Conservation (phyloP, 2,113 vertebrate species). For the Upupa epops region DNA sequence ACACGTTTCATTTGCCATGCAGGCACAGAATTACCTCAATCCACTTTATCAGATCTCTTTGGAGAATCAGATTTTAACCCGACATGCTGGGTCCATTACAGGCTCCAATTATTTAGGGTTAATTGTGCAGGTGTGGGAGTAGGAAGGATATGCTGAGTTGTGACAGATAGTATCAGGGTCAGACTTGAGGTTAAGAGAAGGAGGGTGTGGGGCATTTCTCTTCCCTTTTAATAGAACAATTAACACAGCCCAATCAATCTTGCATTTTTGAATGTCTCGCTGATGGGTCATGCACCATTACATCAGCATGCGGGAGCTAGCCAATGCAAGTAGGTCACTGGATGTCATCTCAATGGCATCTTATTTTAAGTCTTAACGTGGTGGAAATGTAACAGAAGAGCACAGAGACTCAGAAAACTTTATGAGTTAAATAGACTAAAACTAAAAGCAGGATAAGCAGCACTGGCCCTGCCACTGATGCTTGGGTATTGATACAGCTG, state of each 20-base stretch:
- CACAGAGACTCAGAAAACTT: background rate
- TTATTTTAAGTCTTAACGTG: constrained; percentile 3
- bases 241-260: constrained; percentile 53
- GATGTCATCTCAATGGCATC: constrained; percentile 8
- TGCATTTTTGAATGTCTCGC: constrained; percentile 42
- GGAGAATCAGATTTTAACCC: constrained; percentile 38
- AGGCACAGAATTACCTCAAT: constrained; percentile 58
- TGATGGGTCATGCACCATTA: constrained; percentile 68
- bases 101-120: constrained; percentile 51
- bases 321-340: constrained; percentile 57
- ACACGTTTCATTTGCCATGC: constrained; percentile 26
- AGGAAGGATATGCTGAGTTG: constrained; percentile 16
- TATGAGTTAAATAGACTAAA: background rate
- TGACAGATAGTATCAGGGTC: constrained; percentile 22
- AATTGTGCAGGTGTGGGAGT: constrained; percentile 32
- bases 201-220: background rate
- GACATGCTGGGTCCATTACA: constrained; percentile 40
- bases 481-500: background rate
- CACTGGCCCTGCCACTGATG: background rate
- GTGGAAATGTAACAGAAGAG: constrained; percentile 1
- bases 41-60: constrained; percentile 42
- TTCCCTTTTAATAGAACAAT: constrained; percentile 53
- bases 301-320: constrained; percentile 50
- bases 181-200: constrained; percentile 17
- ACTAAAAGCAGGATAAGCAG: background rate